Conservation (phyloP, 2,113 vertebrate genomes). For the Bubalus kerabau region DNA sequence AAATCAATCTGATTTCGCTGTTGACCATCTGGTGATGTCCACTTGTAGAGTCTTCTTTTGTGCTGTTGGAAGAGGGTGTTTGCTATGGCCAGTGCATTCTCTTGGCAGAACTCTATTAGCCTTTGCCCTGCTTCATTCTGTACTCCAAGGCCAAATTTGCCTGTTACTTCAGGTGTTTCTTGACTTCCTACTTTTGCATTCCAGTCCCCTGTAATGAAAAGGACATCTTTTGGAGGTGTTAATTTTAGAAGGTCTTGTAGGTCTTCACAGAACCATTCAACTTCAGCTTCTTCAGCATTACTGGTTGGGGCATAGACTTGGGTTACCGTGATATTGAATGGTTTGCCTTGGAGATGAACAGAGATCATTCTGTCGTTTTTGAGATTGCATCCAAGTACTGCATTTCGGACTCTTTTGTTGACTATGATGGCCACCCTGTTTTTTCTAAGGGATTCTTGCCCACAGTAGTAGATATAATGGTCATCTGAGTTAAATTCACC, state of each 20-base stretch:
- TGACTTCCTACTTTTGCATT: background rate
- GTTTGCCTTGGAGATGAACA: background rate
- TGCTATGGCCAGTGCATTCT: background rate
- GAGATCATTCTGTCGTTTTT: background rate
- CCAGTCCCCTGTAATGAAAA: background rate
- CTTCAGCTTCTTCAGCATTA: background rate
- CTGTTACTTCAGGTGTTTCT: background rate
- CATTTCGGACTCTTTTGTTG: background rate
- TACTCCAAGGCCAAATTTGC: background rate
- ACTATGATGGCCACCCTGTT: background rate
- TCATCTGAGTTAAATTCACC: background rate
- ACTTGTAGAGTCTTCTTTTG: background rate
- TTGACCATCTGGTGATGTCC: background rate
- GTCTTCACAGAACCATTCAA: background rate
- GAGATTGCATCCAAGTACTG: background rate
- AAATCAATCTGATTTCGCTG: background rate
- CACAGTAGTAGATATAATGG: background rate
- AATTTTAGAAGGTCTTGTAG: background rate
- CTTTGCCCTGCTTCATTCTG: background rate
- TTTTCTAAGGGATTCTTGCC: background rate
- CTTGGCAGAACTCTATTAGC: background rate
- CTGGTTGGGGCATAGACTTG: background rate
- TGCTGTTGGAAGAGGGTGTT: background rate
- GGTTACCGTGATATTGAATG: background rate
- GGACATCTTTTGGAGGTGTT: background rate